Conservation (phyloP, 2,797 vertebrate species). For the Malacoctenus gilli region DNA sequence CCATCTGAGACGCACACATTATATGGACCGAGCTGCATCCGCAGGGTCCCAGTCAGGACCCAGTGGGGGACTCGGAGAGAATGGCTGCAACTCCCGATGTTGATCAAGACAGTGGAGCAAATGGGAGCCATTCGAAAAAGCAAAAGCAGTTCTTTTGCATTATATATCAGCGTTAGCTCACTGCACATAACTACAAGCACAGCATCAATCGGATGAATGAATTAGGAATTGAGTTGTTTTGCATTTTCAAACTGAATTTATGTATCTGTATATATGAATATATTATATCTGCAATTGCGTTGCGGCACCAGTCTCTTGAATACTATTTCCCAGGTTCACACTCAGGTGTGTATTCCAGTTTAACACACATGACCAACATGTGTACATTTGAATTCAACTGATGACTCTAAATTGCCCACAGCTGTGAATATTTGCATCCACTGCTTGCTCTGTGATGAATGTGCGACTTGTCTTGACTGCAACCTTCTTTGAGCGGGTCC, state of each 20-base stretch:
- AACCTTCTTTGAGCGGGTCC: too few relatives aligned
- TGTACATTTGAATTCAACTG: too few relatives aligned
- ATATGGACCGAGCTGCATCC: slow-evolving; percentile 14
- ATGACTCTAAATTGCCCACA: too few relatives aligned
- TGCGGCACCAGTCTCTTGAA: too few relatives aligned
- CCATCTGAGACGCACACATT: slow-evolving; percentile 16
- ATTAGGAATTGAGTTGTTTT: not conserved
- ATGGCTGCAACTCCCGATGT: slow-evolving; percentile 30
- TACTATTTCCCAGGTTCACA: too few relatives aligned
- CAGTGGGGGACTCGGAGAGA: slow-evolving; percentile 3
- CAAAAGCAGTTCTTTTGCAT: slow-evolving; percentile 5
- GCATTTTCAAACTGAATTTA: not conserved
- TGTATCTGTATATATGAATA: too few relatives aligned
- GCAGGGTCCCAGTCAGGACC: slow-evolving; percentile 7
- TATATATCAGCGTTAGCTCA: slow-evolving; percentile 2
- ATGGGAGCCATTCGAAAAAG: slow-evolving; percentile 8
- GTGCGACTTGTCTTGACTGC: too few relatives aligned
- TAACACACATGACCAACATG: too few relatives aligned
- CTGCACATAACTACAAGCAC: slow-evolving; percentile 9
- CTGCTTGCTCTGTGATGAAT: too few relatives aligned
- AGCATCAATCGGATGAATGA: not conserved
- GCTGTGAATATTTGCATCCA: too few relatives aligned
- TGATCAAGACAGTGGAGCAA: slow-evolving; percentile 21
- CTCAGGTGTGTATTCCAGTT: too few relatives aligned
- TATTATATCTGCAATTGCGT: too few relatives aligned